Evolutionary conservation across 2,113 vertebrate genomes (phyloP).

Genomic region (Vidua chalybeata): DNA sequence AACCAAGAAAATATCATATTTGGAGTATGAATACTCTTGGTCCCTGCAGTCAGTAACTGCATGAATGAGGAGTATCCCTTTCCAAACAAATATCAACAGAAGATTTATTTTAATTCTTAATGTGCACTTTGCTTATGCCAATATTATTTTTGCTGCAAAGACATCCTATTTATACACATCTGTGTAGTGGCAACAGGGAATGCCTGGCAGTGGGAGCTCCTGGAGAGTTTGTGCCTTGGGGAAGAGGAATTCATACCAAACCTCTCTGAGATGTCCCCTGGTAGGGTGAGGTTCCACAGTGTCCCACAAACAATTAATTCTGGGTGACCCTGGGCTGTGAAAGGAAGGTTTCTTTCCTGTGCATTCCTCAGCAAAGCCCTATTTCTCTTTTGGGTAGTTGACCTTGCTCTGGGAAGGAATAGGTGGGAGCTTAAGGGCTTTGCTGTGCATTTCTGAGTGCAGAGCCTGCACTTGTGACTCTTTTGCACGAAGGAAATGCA

Average conservation of each 20-base stretch:
- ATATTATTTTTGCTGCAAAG: background rate
- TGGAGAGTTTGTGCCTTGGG: background rate
- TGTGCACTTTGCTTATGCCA: background rate
- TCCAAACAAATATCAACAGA: background rate
- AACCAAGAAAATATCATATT: background rate
- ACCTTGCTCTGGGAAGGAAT: background rate
- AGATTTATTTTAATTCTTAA: background rate
- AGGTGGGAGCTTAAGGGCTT: background rate
- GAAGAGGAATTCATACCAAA: background rate
- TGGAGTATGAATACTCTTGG: background rate
- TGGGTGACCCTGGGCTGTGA: background rate
- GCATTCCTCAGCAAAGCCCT: background rate
- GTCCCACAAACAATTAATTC: background rate
- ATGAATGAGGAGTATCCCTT: background rate
- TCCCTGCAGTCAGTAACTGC: background rate
- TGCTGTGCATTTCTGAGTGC: background rate
- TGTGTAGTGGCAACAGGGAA: background rate
- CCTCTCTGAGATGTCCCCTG: background rate
- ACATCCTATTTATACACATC: background rate
- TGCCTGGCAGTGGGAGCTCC: background rate
- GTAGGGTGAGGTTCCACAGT: accelerated
- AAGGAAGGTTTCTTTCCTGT: background rate
- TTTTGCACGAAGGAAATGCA: accelerated
- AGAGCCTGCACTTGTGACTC: background rate
- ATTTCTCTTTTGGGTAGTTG: background rate